Evolutionary conservation across 2,888 invertebrate species (phyloP).

Genomic region (Scaptomyza reducta): DNA sequence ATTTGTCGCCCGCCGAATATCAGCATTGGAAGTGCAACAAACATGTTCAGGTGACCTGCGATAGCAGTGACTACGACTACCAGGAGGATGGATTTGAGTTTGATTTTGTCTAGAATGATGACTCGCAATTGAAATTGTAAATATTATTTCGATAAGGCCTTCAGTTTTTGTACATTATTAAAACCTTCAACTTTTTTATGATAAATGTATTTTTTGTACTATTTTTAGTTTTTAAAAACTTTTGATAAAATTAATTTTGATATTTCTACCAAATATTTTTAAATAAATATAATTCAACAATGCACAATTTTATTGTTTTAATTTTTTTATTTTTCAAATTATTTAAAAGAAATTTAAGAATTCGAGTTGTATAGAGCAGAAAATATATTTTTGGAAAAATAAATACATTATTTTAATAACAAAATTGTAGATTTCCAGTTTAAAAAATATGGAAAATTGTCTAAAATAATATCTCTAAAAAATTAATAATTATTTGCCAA

Average conservation of each 20-base stretch:
- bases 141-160: slow-evolving; percentile 17
- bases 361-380: too few species aligned
- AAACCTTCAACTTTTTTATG: background rate
- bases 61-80: slow-evolving; percentile 59
- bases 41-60: slow-evolving; percentile 58
- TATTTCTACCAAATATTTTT: background rate
- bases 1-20: slow-evolving; percentile 40
- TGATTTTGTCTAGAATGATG: slow-evolving; percentile 55
- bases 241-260: background rate
- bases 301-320: background rate
- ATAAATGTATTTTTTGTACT: background rate
- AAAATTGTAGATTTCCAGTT: too few species aligned
- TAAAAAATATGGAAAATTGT: too few species aligned
- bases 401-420: too few species aligned
- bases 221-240: background rate
- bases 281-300: too few species aligned
- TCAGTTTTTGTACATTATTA: slow-evolving; percentile 19
- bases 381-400: too few species aligned
- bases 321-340: too few species aligned
- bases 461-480: too few species aligned
- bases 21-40: slow-evolving; percentile 41
- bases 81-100: slow-evolving; percentile 74
- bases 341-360: too few species aligned
- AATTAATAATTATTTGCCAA: too few species aligned
- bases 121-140: slow-evolving; percentile 31